Evolutionary conservation across 1,140 invertebrate genomes (phyloP).

Genomic region (Lucilia cuprina): DNA sequence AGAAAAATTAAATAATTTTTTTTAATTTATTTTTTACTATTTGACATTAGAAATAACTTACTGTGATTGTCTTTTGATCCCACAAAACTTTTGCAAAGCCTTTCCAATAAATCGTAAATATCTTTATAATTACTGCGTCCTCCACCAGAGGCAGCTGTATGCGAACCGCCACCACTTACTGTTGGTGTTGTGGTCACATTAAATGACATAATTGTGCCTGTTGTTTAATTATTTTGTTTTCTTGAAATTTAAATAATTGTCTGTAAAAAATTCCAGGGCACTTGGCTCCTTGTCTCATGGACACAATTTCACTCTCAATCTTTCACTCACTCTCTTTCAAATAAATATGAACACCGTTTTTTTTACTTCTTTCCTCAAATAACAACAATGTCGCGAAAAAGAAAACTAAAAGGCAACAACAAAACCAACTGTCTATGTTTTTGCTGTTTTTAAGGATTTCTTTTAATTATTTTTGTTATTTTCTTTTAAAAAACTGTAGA

Average conservation of each 20-base stretch:
- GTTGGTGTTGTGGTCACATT: neutral
- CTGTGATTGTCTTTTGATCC: slow-evolving; percentile 37
- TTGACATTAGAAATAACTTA: slow-evolving; percentile 36
- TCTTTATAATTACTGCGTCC: slow-evolving; percentile 40
- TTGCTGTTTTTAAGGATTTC: neutral
- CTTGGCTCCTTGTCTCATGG: neutral
- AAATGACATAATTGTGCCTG: slow-evolving; percentile 18
- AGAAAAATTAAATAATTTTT: neutral
- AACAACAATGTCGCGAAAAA: neutral
- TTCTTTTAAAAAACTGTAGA: neutral
- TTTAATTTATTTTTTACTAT: neutral
- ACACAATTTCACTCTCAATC: neutral
- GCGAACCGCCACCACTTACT: neutral
- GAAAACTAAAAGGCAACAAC: neutral
- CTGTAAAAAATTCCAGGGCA: neutral
- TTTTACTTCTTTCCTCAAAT: neutral
- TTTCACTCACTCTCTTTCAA: neutral
- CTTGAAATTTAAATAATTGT: neutral
- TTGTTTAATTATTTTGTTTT: neutral
- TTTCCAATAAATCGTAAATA: slow-evolving; percentile 41
- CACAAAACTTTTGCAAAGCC: slow-evolving; percentile 39
- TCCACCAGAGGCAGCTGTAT: neutral
- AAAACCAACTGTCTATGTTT: neutral
- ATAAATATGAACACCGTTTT: neutral
- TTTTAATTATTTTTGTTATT: neutral